Percentiles rank a stretch among this genome's conserved stretches.
Evolutionary conservation across 2,888 invertebrate species (phyloP).

Genomic region (Mongoloraphidia duomilia): DNA sequence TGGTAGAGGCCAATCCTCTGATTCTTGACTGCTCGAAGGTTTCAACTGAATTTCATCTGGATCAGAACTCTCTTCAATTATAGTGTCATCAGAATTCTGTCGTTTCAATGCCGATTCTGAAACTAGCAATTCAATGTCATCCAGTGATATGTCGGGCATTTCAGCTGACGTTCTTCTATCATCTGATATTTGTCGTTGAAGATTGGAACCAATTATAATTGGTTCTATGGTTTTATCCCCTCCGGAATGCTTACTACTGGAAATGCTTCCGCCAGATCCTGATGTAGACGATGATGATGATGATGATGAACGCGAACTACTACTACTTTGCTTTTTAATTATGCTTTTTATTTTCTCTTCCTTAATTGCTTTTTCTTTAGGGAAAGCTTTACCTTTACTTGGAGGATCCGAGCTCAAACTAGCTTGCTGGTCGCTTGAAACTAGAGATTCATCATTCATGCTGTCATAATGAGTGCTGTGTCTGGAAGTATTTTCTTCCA

Average conservation of each 20-base stretch:
- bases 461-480: conserved; percentile 73
- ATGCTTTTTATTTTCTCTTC: too few species aligned
- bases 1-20: conserved; percentile 62
- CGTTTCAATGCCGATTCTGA: conserved; percentile 28
- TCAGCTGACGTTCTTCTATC: conserved; percentile 72
- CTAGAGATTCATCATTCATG: conserved; percentile 68
- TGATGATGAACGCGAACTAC: neutral
- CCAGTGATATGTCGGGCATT: conserved; percentile 73
- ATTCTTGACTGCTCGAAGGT: conserved; percentile 47
- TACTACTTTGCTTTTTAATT: conserved; percentile 1
- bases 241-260: conserved; percentile 11
- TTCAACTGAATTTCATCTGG: conserved; percentile 19
- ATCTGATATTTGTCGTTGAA: conserved; percentile 51
- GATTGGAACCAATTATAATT: conserved; percentile 18
- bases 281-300: too few species aligned
- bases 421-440: conserved; percentile 73
- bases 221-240: conserved; percentile 13
- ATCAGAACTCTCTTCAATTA: conserved; percentile 29
- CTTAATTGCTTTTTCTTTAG: conserved; percentile 7
- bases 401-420: conserved; percentile 76
- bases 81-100: conserved; percentile 31
- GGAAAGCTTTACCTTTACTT: conserved; percentile 54
- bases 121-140: conserved; percentile 34
- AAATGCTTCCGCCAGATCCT: conserved; percentile 11
- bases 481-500: conserved; percentile 75